A percentile compares a stretch with the other conserved stretches of the same genome.
phyloP scores from a whole-genome alignment of 1,140 invertebrate species.

The Listronotus oregonensis region DNA sequence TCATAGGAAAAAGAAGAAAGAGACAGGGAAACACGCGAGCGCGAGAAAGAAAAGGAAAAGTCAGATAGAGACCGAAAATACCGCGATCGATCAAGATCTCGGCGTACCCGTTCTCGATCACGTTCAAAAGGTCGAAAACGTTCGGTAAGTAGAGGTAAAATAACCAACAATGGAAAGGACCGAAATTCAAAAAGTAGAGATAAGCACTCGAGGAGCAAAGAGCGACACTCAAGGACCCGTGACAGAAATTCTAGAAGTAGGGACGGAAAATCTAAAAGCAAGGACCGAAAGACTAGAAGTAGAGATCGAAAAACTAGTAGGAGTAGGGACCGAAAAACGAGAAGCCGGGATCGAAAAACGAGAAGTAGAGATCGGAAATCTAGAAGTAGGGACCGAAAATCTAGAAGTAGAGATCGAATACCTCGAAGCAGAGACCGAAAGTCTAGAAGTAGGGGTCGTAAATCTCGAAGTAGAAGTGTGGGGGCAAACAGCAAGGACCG shows the following conservation, averaged over 20 bases:
- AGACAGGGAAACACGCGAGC: constrained; percentile 55
- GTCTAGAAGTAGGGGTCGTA: constrained; percentile 21
- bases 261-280: constrained; percentile 25
- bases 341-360: constrained; percentile 32
- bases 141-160: constrained; percentile 28
- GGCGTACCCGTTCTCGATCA: constrained; percentile 22
- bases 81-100: constrained; percentile 48
- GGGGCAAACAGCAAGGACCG: no score
- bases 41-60: constrained; percentile 48
- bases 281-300: constrained; percentile 32
- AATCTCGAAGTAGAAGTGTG: constrained; percentile 19
- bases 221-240: constrained; percentile 15
- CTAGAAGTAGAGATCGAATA: constrained; percentile 18
- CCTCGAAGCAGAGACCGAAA: constrained; percentile 18
- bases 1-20: constrained; percentile 74
- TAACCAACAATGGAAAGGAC: constrained; percentile 32
- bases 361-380: constrained; percentile 29
- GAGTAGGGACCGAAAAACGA: constrained; percentile 6
- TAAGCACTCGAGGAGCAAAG: constrained; percentile 34
- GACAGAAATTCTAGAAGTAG: constrained; percentile 23
- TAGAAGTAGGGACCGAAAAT: constrained; percentile 23
- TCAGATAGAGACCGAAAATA: constrained; percentile 52
- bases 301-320: constrained; percentile 23
- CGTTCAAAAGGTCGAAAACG: constrained; percentile 37
- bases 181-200: constrained; percentile 38